A percentile compares a stretch with the other conserved stretches of the same genome.
These are phyloP conservation scores for Hemiprocne comata DNA, from an alignment of 2,113 vertebrate species.

Conservation along the genomic window DNA sequence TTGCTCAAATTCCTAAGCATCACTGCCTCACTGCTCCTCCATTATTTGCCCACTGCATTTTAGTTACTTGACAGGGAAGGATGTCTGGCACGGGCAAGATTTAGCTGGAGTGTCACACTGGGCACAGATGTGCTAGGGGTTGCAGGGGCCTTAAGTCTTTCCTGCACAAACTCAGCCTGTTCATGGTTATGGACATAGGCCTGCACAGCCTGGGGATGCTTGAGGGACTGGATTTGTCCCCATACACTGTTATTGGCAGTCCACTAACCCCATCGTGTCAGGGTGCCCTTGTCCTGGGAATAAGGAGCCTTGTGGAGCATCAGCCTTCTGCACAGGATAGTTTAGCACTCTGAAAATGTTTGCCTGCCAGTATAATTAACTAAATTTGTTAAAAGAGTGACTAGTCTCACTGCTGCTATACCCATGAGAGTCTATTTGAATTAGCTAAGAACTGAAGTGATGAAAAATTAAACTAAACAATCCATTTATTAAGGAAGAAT, in stretches of 20 bases:
- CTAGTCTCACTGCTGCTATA: neutral
- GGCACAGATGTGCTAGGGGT: neutral
- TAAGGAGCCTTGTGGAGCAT: rapidly evolving
- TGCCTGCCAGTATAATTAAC: neutral
- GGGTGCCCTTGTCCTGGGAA: neutral
- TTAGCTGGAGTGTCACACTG: neutral
- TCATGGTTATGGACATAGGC: neutral
- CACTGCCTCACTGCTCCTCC: neutral
- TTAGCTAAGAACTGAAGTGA: neutral
- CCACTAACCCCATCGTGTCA: neutral
- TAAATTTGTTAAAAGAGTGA: neutral
- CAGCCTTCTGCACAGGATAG: neutral
- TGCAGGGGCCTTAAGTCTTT: neutral
- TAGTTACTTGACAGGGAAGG: neutral
- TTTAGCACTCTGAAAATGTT: neutral
- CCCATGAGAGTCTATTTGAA: neutral
- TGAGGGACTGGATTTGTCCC: neutral
- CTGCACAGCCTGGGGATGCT: neutral
- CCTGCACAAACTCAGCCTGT: neutral
- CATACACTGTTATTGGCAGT: neutral
- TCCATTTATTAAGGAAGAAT: neutral
- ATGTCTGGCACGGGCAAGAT: neutral
- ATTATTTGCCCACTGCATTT: neutral
- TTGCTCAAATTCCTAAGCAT: neutral
- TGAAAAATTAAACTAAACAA: neutral